Base-by-base conservation (phyloP, 2,113 vertebrate genomes). In the Dicerorhinus sumatrensis region DNA sequence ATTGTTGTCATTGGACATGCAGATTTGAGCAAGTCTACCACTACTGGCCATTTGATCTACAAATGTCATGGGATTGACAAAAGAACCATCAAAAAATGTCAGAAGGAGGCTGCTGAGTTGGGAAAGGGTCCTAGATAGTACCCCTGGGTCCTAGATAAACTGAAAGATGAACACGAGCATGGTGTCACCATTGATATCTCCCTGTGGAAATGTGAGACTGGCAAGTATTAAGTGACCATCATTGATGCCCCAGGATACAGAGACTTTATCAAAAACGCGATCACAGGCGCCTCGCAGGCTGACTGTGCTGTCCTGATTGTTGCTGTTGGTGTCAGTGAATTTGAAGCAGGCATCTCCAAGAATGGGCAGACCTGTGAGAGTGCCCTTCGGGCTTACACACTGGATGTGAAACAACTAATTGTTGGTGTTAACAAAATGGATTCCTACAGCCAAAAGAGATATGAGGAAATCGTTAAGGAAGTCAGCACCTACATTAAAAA, bases 31-130 rank as follows among this genome's bases (percentile, higher is more conserved):
- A 56, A 79, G 62, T 54, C n/a, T 21, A 11, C 36, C 27, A 1
- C 27, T 42, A 25, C 36, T 17, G 27, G 27, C 48, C 89, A 31
- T 80, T 25, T 18, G n/a, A 80, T 42, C 63, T 42, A n/a, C 48
- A 25, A 1, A 25, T 58, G 36, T 17, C 12, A 20, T 25, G 29
- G 0, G 0, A 67, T 31, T 10, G 5, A 46, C 42, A 8, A 36
- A 51, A 51, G 58, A 51, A 21, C 13, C 63, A 46, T 13, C 0
- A 17, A 70, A 91, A 67, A 23, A 69, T 27, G 21, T 91, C 36
- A 91, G 33, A 60, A 63, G 51, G 73, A 81, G 36, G 20, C 51
- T 81, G 51, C 29, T 70, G 76, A 81, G 89, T 42, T 46, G 63
- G 48, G 36, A n/a, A 70, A 58, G 48, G 20, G 29, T n/a, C n/a